These are phyloP conservation scores for Ecliptopera silaceata DNA, from an alignment of 2,888 invertebrate species.

Conservation along the genomic window DNA sequence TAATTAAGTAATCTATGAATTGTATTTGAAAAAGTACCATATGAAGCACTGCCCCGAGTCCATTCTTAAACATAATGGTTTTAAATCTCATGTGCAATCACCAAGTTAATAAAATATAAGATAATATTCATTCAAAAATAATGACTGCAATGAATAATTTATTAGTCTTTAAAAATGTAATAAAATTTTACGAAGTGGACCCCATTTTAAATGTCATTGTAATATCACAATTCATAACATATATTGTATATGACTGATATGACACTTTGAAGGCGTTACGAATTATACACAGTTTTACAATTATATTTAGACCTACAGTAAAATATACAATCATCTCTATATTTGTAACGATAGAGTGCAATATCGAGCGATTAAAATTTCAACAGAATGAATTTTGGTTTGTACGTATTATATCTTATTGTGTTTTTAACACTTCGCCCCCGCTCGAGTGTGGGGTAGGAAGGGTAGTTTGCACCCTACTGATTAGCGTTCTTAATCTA, in stretches of 20 bases:
- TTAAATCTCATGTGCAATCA: no score
- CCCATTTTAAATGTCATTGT: constrained; percentile 54
- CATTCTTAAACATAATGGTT: no score
- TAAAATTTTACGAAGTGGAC: constrained; percentile 51
- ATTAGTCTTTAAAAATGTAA: constrained; percentile 47
- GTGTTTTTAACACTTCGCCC: constrained; percentile 80
- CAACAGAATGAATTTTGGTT: constrained; percentile 23
- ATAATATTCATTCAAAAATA: neutral
- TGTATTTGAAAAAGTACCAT: no score
- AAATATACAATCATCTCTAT: constrained; percentile 28
- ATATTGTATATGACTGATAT: constrained; percentile 81
- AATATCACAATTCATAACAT: constrained; percentile 70
- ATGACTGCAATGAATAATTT: constrained; percentile 43
- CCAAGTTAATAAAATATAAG: no score
- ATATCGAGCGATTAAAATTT: constrained; percentile 27
- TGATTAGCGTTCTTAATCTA: constrained; percentile 81
- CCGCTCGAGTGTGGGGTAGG: constrained; percentile 57
- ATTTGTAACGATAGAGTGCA: constrained; percentile 33
- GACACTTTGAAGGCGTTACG: constrained; percentile 81
- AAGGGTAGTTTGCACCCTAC: constrained; percentile 77
- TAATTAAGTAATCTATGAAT: no score
- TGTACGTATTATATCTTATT: constrained; percentile 71
- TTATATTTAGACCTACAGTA: constrained; percentile 32
- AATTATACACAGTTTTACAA: constrained; percentile 55
- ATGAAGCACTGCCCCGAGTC: no score